phyloP scores from a whole-genome alignment of 2,113 vertebrate species.

The Ceuthmochares aereus region DNA sequence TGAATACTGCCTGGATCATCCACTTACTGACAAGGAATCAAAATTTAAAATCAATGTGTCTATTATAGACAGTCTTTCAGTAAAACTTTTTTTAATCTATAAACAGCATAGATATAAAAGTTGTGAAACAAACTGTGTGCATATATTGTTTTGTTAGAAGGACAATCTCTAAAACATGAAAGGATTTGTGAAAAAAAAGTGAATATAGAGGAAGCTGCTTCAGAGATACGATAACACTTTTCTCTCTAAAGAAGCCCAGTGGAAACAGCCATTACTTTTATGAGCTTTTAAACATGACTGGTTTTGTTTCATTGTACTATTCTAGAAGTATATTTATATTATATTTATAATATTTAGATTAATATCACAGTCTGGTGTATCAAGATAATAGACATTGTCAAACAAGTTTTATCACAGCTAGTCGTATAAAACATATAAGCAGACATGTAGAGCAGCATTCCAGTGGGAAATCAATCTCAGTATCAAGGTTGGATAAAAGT shows the following conservation, averaged over 20 bases:
- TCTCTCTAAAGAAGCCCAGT: not conserved
- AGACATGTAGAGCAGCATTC: not conserved
- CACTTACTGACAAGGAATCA: not conserved
- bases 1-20: not conserved
- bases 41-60: not conserved
- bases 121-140: not conserved
- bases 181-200: not conserved
- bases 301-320: not conserved
- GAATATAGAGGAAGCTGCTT: not conserved
- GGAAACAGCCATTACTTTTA: not conserved
- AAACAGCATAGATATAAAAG: not conserved
- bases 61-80: not conserved
- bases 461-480: not conserved
- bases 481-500: not conserved
- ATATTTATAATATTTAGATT: not conserved
- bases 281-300: not conserved
- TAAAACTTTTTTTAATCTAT: not conserved
- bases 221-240: not conserved
- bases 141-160: not conserved
- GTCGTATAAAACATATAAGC: not conserved
- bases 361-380: not conserved
- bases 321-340: not conserved
- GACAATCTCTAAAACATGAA: not conserved
- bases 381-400: not conserved
- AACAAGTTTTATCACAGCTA: not conserved